A percentile compares a stretch with the other conserved stretches of the same genome.
These are phyloP conservation scores for Yponomeuta cagnagella DNA, from an alignment of 2,888 invertebrate genomes.

Conservation along the genomic window DNA sequence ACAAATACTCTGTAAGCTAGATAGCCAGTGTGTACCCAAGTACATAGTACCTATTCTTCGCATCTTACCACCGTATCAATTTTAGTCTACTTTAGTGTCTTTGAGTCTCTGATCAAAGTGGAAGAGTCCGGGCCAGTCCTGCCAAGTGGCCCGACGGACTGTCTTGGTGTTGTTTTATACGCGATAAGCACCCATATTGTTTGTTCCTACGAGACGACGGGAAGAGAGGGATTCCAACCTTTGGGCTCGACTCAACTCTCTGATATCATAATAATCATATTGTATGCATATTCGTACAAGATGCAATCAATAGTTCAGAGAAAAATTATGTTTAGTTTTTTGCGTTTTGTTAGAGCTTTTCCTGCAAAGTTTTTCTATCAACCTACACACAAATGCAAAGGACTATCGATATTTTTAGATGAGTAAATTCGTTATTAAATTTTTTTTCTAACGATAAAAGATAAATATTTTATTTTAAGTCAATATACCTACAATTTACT, in stretches of 20 bases:
- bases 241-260: neutral
- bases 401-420: too few relatives aligned
- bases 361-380: too few relatives aligned
- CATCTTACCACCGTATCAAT: neutral
- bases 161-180: slow-evolving; percentile 48
- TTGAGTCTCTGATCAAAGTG: neutral
- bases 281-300: neutral
- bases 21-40: too few relatives aligned
- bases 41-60: neutral
- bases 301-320: neutral
- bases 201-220: slow-evolving; percentile 40
- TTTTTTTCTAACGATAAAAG: too few relatives aligned
- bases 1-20: too few relatives aligned
- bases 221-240: slow-evolving; percentile 16
- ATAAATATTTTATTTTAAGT: too few relatives aligned
- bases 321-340: too few relatives aligned
- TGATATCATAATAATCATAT: neutral
- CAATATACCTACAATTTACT: too few relatives aligned
- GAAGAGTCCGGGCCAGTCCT: neutral
- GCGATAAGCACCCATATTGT: slow-evolving; percentile 39
- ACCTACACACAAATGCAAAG: too few relatives aligned
- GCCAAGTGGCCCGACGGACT: slow-evolving; percentile 4
- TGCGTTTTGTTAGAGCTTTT: too few relatives aligned
- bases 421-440: too few relatives aligned
- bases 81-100: neutral